Evolutionary conservation across 2,113 vertebrate genomes (phyloP).

Genomic region (Microcebus jonahi): DNA sequence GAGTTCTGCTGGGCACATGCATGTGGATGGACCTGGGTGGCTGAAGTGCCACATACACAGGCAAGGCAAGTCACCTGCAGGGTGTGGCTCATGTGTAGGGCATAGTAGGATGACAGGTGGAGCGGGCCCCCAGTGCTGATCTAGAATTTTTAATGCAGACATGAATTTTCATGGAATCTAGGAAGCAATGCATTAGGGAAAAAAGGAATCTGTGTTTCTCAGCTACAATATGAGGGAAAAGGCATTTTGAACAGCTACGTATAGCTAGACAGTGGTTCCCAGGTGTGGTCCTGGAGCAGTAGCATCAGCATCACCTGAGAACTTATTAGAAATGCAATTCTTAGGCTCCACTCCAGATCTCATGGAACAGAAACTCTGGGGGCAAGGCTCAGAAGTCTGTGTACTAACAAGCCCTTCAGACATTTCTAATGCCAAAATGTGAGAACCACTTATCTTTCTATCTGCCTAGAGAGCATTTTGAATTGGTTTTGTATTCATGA

Average conservation of each 20-base stretch:
- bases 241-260: neutral
- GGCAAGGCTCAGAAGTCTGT: neutral
- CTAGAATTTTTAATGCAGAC: too few relatives aligned
- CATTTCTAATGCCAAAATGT: neutral
- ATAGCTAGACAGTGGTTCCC: neutral
- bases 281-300: neutral
- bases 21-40: too few relatives aligned
- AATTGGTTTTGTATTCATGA: slow-evolving; percentile 11
- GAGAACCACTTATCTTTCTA: neutral
- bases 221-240: neutral
- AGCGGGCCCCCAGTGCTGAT: too few relatives aligned
- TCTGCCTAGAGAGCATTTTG: neutral
- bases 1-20: too few relatives aligned
- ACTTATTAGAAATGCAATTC: neutral
- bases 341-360: neutral
- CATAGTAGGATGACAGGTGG: too few relatives aligned
- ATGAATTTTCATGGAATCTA: neutral
- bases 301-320: neutral
- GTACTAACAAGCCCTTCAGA: neutral
- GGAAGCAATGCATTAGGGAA: rapidly evolving
- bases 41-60: too few relatives aligned
- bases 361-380: neutral
- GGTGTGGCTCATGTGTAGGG: too few relatives aligned
- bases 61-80: too few relatives aligned
- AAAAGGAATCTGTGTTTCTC: neutral